A percentile compares a stretch with the other conserved stretches of the same genome.
Evolutionary conservation across 2,113 vertebrate species (phyloP).

Genomic region (Vidua chalybeata): DNA sequence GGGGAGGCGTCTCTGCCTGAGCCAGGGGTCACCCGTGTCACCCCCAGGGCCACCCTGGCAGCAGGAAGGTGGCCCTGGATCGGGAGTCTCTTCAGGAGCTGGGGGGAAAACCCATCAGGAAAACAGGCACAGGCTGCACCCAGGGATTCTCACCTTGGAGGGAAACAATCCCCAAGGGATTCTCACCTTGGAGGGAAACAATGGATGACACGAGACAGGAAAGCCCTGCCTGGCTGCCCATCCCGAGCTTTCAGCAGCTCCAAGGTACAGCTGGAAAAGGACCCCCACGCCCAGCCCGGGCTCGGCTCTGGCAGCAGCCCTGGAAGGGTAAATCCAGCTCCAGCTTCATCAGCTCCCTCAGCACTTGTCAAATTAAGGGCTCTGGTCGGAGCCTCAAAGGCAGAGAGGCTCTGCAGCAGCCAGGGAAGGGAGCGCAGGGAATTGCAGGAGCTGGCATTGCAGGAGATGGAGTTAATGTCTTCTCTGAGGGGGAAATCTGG

Average conservation of each 20-base stretch:
- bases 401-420: background rate
- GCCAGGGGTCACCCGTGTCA: background rate
- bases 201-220: rapidly evolving
- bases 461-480: background rate
- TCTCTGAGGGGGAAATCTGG: background rate
- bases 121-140: background rate
- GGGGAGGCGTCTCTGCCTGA: background rate
- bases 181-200: background rate
- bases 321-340: background rate
- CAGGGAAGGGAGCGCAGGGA: background rate
- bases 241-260: background rate
- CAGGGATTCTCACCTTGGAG: background rate
- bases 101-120: background rate
- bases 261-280: background rate
- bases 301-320: background rate
- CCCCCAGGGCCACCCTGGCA: background rate
- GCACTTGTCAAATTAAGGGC: background rate
- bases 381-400: background rate
- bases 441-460: background rate
- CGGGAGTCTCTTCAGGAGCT: background rate
- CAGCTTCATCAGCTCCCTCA: background rate
- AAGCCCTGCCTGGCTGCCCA: background rate
- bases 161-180: too few species aligned
- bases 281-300: rapidly evolving
- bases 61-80: rapidly evolving